A percentile compares a stretch with the other conserved stretches of the same genome.
These are phyloP conservation scores for Meteorus cinctellus DNA, from an alignment of 2,888 invertebrate genomes.

Conservation along the genomic window DNA sequence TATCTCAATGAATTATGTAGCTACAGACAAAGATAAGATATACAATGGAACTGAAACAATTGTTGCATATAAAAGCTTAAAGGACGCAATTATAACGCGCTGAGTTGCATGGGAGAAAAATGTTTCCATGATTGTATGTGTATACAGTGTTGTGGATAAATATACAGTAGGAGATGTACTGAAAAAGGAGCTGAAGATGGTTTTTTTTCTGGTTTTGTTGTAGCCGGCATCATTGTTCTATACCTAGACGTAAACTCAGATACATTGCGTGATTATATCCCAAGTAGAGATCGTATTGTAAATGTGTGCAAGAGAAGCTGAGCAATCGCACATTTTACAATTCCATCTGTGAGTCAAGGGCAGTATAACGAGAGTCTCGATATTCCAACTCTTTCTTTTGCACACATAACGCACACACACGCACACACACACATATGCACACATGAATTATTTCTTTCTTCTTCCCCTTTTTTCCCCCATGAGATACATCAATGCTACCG, in stretches of 20 bases:
- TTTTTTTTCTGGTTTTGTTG: neutral
- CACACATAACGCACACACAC: neutral
- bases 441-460: constrained; percentile 15
- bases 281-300: neutral
- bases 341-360: constrained; percentile 31
- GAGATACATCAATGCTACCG: too few relatives aligned
- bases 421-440: neutral
- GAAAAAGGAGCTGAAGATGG: constrained; percentile 2
- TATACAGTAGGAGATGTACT: constrained; percentile 10
- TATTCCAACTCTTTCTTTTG: constrained; percentile 15
- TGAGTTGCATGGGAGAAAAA: constrained; percentile 8
- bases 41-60: neutral
- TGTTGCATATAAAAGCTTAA: neutral
- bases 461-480: neutral
- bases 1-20: neutral
- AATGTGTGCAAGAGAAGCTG: constrained; percentile 6
- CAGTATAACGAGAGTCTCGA: constrained; percentile 26
- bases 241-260: constrained; percentile 12
- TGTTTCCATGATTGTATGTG: neutral
- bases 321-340: constrained; percentile 24
- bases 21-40: neutral
- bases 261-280: constrained; percentile 31
- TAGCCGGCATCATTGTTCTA: constrained; percentile 28
- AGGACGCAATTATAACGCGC: neutral
- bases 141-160: neutral